Evolutionary conservation across 1,140 invertebrate species (phyloP).

Genomic region (Pseudomyrmex pallidus): DNA sequence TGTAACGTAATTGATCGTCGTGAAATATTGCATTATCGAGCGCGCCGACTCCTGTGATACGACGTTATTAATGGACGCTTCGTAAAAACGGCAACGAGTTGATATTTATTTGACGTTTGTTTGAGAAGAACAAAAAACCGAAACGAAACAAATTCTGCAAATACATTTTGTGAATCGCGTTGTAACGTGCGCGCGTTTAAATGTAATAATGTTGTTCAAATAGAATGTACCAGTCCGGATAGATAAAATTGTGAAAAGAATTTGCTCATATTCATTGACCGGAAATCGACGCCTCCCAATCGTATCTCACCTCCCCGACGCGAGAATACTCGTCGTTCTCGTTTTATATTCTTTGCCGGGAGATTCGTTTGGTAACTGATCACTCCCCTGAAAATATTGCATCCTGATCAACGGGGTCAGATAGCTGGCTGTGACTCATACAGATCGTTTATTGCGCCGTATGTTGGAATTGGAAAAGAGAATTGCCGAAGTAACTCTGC

Average conservation of each 20-base stretch:
- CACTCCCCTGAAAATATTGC: conserved; percentile 56
- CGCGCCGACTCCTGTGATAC: neutral
- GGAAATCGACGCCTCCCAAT: conserved; percentile 9
- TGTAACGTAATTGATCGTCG: conserved; percentile 50
- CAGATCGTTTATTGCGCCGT: conserved; percentile 41
- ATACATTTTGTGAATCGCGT: no score
- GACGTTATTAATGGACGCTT: conserved; percentile 14
- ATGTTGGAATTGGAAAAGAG: conserved; percentile 39
- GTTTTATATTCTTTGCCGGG: conserved; percentile 33
- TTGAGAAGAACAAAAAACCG: neutral
- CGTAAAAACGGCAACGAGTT: neutral
- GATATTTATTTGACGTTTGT: conserved; percentile 18
- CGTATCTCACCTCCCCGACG: neutral
- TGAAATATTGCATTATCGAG: conserved; percentile 52
- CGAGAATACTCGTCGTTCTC: conserved; percentile 13
- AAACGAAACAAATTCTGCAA: neutral
- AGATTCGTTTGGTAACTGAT: conserved; percentile 65
- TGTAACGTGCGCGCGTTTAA: no score
- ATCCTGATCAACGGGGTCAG: conserved; percentile 53
- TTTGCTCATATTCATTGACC: conserved; percentile 24
- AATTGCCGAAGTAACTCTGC: conserved; percentile 6
- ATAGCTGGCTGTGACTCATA: conserved; percentile 56
- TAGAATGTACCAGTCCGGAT: neutral
- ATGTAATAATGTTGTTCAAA: neutral
- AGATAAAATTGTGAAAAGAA: neutral